These are phyloP conservation scores for Drosophila jambulina DNA, from an alignment of 1,140 invertebrate species.

Conservation along the genomic window DNA sequence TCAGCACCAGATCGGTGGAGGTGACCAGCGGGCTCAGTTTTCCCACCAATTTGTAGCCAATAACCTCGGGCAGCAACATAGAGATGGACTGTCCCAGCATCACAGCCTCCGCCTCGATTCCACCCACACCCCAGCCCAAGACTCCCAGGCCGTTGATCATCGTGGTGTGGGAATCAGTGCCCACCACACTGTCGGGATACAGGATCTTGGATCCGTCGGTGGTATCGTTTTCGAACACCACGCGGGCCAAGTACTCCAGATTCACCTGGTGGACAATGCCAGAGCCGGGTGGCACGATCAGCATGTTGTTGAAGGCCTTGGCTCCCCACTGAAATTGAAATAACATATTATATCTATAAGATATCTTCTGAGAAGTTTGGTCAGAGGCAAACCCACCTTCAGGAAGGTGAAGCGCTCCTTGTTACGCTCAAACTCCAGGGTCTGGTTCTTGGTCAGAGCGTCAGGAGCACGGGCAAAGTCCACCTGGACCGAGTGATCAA, in stretches of 20 bases:
- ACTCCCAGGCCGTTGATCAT: slow-evolving; percentile 98
- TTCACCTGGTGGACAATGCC: slow-evolving; percentile 99
- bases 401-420: slow-evolving; percentile 98
- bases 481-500: slow-evolving; percentile 99
- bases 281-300: slow-evolving; percentile 98
- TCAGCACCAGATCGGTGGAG: slow-evolving; percentile 98
- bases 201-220: slow-evolving; percentile 85
- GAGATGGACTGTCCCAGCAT: slow-evolving; percentile 98
- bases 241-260: slow-evolving; percentile 96
- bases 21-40: slow-evolving; percentile 93
- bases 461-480: slow-evolving; percentile 96
- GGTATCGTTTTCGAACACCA: slow-evolving; percentile 93
- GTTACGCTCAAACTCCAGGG: slow-evolving; percentile 98
- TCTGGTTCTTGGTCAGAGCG: slow-evolving; percentile 96
- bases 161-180: slow-evolving; percentile 99
- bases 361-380: not conserved
- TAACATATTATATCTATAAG: not conserved
- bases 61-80: slow-evolving; percentile 98
- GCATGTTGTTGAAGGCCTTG: slow-evolving; percentile 97
- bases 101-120: slow-evolving; percentile 95
- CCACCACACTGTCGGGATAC: slow-evolving; percentile 98
- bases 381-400: slow-evolving; percentile 86
- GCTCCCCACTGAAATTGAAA: slow-evolving; percentile 93
- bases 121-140: slow-evolving; percentile 89
- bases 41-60: slow-evolving; percentile 96